Percentiles rank a stretch among this genome's conserved stretches.
phyloP scores from a whole-genome alignment of 2,113 vertebrate genomes.

The Serilophus lunatus region DNA sequence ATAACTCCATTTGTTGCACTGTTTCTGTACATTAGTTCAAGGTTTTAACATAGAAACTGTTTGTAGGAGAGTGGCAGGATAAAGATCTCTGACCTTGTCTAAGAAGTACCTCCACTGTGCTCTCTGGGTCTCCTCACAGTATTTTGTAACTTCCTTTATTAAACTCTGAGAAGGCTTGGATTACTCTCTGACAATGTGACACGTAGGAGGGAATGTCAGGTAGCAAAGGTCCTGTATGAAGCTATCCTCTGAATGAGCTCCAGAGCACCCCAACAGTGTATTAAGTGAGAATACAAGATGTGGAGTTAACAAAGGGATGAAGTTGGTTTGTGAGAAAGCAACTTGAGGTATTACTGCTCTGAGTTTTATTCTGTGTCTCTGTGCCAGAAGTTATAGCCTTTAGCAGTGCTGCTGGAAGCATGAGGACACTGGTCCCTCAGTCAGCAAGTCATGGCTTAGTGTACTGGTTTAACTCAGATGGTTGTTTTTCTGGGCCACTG shows the following conservation, averaged over 20 bases:
- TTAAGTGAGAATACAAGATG: not conserved
- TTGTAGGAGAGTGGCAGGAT: not conserved
- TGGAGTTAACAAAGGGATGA: not conserved
- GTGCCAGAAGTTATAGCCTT: not conserved
- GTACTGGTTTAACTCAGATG: not conserved
- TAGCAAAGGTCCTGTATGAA: not conserved
- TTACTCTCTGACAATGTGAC: not conserved
- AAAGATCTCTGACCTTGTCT: not conserved
- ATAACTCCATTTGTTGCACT: not conserved
- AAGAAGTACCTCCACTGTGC: not conserved
- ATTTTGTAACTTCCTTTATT: not conserved
- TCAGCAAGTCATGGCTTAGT: not conserved
- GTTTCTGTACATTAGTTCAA: not conserved
- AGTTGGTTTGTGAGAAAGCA: not conserved
- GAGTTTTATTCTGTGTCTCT: not conserved
- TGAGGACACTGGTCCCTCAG: not conserved
- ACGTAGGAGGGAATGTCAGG: accelerated
- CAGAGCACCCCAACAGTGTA: not conserved
- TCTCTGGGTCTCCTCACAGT: not conserved
- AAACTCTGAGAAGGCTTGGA: not conserved
- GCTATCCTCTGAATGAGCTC: not conserved
- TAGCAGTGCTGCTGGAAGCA: not conserved
- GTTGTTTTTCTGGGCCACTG: not conserved
- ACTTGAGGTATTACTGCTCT: not conserved
- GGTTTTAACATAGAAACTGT: not conserved